phyloP scores from a whole-genome alignment of 2,113 vertebrate genomes.

The Callochromis pleurospilus region DNA sequence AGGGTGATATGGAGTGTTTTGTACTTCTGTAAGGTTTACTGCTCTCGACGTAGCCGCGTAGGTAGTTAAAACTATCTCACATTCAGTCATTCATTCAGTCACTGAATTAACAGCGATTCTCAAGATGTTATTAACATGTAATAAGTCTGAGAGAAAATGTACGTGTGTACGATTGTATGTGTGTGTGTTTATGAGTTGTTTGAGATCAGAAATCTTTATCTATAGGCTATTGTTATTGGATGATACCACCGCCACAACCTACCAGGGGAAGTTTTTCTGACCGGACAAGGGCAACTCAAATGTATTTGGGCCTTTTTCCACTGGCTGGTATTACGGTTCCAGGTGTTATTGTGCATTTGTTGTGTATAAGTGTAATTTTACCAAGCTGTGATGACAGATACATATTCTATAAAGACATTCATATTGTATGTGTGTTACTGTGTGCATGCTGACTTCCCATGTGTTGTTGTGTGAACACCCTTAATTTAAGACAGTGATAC shows the following conservation, averaged over 20 bases:
- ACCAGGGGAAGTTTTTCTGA: conserved; percentile 9
- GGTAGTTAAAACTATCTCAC: conserved; percentile 8
- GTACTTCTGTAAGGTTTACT: conserved; percentile 53
- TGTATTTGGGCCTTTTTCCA: conserved; percentile 12
- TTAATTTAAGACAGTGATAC: conserved; percentile 47
- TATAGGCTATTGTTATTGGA: conserved; percentile 49
- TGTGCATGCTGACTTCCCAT: conserved; percentile 71
- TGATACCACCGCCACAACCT: conserved; percentile 1
- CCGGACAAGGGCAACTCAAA: conserved; percentile 2
- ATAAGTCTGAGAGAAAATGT: conserved; percentile 18
- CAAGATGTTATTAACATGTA: conserved; percentile 33
- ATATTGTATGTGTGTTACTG: conserved; percentile 71
- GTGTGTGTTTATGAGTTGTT: conserved; percentile 13
- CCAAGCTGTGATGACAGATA: conserved; percentile 65
- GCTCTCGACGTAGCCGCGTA: conserved; percentile 24
- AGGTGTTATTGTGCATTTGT: conserved; percentile 71
- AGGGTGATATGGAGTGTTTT: conserved; percentile 56
- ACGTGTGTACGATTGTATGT: conserved; percentile 16
- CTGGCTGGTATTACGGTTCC: conserved; percentile 55
- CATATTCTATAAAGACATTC: conserved; percentile 70
- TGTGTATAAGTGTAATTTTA: conserved; percentile 73
- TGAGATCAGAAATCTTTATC: conserved; percentile 47
- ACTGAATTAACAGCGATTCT: conserved; percentile 6
- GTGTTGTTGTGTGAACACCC: conserved; percentile 65
- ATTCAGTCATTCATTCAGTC: conserved; percentile 15